Evolutionary conservation across 2,113 vertebrate species (phyloP), one percentile per base, ranked within the genome.

Genomic region (Rhynchopsitta pachyrhyncha): DNA sequence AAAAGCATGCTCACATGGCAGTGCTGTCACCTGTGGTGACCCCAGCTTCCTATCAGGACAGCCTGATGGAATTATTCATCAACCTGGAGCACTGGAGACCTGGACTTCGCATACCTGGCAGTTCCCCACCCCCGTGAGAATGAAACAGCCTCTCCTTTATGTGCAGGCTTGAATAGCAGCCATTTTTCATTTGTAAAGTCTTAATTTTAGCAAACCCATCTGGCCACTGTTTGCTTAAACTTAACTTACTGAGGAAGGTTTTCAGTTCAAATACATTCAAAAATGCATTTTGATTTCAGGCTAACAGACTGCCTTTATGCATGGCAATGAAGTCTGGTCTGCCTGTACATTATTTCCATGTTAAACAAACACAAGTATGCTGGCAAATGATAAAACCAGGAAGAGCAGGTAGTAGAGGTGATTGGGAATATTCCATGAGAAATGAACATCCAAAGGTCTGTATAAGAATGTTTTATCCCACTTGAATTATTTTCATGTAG

Each of bases 401-500:
- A 95, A 87, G 79, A 41, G 57, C 53, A 74, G 82, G 39, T 82
- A 84, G 53, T 74, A 68, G 90, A 86, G 68, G 60, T 91, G 90
- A 79, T 66, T 59, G 88, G 83, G 74, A 70, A 94, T 92, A 95
- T 97, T 96, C 88, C 90, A 69, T 52, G 66, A 93, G 91, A 79
- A 86, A 76, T 47, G 9, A 78, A 96, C 96, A 47, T 11, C 39
- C 47, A 71, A 79, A 84, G 66, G 39, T n/a, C 19, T 89, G 35
- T 73, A 68, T 84, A 59, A 88, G 88, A 93, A 86, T 47, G 7
- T 52, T 19, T 93, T 94, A 76, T 86, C 94, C 89, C 71, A 76
- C 78, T 91, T 80, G 49, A 80, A 37, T 75, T 89, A 70, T 64
- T 96, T 86, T 86, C 76, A 44, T 0, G 0, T 75, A 14, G 55